Percentiles rank a stretch among this genome's conserved stretches.
phyloP scores from a whole-genome alignment of 2,888 invertebrate genomes.

The Rambutsinella grinnellia region DNA sequence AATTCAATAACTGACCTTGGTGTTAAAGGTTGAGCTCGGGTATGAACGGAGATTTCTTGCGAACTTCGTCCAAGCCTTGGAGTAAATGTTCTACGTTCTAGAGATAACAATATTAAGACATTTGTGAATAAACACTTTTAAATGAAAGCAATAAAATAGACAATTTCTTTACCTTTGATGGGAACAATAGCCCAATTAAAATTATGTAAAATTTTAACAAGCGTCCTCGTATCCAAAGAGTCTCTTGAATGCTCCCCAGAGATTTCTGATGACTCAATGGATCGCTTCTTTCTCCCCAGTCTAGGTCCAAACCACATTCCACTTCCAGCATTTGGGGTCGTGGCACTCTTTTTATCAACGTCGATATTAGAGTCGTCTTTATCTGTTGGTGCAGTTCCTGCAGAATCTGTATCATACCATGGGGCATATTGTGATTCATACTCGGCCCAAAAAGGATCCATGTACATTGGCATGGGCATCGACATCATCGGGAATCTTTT shows the following conservation, averaged over 20 bases:
- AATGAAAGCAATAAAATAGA: no score
- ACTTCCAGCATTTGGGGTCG: constrained; percentile 37
- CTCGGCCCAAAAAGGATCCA: constrained; percentile 59
- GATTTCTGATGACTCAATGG: constrained; percentile 52
- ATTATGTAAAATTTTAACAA: constrained; percentile 64
- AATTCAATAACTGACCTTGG: no score
- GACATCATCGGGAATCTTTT: constrained; percentile 62
- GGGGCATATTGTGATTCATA: constrained; percentile 56
- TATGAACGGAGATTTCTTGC: constrained; percentile 51
- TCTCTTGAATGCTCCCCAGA: constrained; percentile 42
- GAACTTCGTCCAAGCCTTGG: constrained; percentile 71
- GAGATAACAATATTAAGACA: no score
- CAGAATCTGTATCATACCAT: constrained; percentile 23
- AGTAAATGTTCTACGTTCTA: constrained; percentile 67
- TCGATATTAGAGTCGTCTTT: constrained; percentile 44
- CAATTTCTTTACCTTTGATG: constrained; percentile 64
- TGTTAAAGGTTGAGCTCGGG: constrained; percentile 54
- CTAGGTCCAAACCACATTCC: constrained; percentile 80
- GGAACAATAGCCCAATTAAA: constrained; percentile 66
- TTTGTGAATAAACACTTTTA: no score
- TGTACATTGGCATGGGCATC: constrained; percentile 56
- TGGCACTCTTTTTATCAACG: constrained; percentile 54
- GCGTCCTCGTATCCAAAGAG: constrained; percentile 56
- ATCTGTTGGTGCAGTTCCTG: constrained; percentile 17
- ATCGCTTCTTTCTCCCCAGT: constrained; percentile 70